Conservation (phyloP, 2,113 vertebrate genomes). For the Irena cyanogastra region DNA sequence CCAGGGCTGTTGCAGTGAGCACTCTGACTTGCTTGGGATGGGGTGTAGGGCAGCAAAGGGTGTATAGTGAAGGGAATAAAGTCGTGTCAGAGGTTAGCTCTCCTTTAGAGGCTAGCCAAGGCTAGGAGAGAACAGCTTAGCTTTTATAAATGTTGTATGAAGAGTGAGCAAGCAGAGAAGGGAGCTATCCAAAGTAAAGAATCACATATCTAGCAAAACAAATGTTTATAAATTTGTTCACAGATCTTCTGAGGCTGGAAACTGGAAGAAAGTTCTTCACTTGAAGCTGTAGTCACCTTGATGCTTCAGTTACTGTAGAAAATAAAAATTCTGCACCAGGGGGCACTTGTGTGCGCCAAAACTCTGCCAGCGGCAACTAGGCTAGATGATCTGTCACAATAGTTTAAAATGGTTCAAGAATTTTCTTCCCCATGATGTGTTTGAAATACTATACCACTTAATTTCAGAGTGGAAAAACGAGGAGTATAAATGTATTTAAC, state of each 20-base stretch:
- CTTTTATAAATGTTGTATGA: background rate
- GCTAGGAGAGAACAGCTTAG: background rate
- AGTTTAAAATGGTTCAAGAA: background rate
- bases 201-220: background rate
- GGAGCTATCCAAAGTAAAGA: background rate
- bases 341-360: background rate
- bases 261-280: background rate
- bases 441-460: background rate
- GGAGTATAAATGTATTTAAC: background rate
- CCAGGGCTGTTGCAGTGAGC: background rate
- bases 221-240: background rate
- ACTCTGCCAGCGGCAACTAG: background rate
- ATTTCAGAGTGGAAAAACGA: conserved; percentile 6
- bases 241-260: background rate
- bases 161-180: background rate
- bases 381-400: background rate
- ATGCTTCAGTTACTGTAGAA: background rate
- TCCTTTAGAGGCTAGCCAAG: background rate
- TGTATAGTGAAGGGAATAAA: background rate
- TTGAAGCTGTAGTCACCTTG: background rate
- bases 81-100: background rate
- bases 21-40: background rate
- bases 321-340: background rate
- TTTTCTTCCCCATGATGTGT: background rate
- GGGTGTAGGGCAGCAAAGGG: background rate